Evolutionary conservation across 2,113 vertebrate species (phyloP).

Genomic region (Tursiops truncatus): DNA sequence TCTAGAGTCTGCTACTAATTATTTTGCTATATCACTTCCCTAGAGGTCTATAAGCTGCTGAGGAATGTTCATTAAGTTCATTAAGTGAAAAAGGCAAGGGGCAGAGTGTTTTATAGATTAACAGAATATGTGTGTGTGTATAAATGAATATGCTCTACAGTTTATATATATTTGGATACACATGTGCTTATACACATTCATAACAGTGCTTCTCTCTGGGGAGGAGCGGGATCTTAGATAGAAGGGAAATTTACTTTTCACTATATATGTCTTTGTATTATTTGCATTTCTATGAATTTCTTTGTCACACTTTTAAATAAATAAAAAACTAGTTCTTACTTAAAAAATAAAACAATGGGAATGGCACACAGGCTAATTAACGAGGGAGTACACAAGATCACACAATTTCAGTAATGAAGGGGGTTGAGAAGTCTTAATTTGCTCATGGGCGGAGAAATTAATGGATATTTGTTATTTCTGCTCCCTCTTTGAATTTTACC

Average conservation of each 20-base stretch:
- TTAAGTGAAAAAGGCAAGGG: not conserved
- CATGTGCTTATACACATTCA: not conserved
- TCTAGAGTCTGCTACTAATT: not conserved
- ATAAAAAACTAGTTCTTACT: not conserved
- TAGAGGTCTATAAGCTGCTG: not conserved
- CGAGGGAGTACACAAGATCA: not conserved
- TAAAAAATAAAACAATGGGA: not conserved
- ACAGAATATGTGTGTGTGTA: not conserved
- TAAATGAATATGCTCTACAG: not conserved
- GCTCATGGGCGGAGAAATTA: not conserved
- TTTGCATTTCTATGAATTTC: not conserved
- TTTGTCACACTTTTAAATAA: not conserved
- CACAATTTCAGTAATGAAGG: not conserved
- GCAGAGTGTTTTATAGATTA: not conserved
- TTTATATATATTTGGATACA: not conserved
- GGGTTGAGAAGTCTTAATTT: not conserved
- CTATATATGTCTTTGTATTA: not conserved
- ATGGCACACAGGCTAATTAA: not conserved
- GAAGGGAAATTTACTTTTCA: not conserved
- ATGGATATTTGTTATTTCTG: not conserved
- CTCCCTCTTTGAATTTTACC: not conserved
- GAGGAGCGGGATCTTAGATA: not conserved
- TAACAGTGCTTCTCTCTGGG: not conserved
- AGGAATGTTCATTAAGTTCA: not conserved
- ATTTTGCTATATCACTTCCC: not conserved